Conservation (phyloP, 2,113 vertebrate species). For the Leptodactylus fuscus region DNA sequence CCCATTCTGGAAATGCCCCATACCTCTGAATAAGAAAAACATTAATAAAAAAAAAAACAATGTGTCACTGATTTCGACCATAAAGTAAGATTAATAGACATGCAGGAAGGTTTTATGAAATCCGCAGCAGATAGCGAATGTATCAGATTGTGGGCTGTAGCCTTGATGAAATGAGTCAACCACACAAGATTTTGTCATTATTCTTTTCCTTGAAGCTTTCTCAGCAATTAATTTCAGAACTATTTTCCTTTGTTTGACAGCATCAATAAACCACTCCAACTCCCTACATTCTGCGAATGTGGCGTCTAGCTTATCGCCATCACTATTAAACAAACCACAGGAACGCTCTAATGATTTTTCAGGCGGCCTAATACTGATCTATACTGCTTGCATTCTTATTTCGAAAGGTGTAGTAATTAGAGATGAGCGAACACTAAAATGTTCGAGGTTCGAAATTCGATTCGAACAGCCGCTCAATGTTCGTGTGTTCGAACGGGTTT, state of each 20-base stretch:
- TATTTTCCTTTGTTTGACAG: background rate
- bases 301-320: background rate
- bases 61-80: background rate
- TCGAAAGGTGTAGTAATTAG: background rate
- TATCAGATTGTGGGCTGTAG: background rate
- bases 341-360: conserved; percentile 4
- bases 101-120: background rate
- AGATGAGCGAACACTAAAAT: too few relatives aligned
- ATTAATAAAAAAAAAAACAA: background rate
- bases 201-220: background rate
- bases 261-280: conserved; percentile 10
- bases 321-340: background rate
- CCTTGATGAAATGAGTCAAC: background rate
- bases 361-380: background rate
- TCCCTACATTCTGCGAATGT: background rate
- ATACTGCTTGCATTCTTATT: background rate
- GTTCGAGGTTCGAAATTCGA: too few relatives aligned
- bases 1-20: background rate
- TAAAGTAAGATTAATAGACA: conserved; percentile 57
- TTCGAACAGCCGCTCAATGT: too few relatives aligned
- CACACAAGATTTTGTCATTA: background rate
- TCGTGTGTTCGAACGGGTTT: too few relatives aligned
- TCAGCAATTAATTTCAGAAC: background rate
- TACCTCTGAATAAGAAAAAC: background rate
- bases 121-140: background rate